These are phyloP conservation scores for Montipora foliosa DNA, from an alignment of 64 coral and sea anemone genomes.

Conservation along the genomic window DNA sequence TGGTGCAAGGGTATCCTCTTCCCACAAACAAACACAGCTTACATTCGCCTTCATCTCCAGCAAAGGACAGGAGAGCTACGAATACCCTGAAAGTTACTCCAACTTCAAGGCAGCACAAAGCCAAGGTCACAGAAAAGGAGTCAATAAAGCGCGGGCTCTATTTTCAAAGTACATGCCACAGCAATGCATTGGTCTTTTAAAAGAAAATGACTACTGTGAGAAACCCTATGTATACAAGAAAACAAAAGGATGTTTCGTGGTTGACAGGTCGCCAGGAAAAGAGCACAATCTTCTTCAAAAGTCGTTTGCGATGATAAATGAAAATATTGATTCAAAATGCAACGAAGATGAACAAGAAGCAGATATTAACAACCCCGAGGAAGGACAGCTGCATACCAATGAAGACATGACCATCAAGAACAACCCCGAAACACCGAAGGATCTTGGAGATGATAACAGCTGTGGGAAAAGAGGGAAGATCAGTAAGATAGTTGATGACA, in stretches of 20 bases:
- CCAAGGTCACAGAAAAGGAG: slow-evolving; percentile 5
- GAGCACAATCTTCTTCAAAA: not conserved
- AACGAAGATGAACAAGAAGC: too few relatives aligned
- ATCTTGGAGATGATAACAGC: not conserved
- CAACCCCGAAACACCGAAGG: not conserved
- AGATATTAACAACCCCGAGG: too few relatives aligned
- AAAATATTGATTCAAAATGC: too few relatives aligned
- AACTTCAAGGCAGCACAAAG: slow-evolving; percentile 45
- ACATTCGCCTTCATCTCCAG: not conserved
- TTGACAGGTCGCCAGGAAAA: not conserved
- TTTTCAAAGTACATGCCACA: slow-evolving; percentile 38
- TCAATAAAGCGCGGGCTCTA: slow-evolving; percentile 21
- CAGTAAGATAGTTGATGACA: slow-evolving; percentile 7
- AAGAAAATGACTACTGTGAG: slow-evolving; percentile 15
- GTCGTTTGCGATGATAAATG: not conserved
- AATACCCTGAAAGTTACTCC: slow-evolving; percentile 25
- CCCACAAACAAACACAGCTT: not conserved
- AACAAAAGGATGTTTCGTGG: not conserved
- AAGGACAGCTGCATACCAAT: not conserved
- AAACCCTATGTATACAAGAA: slow-evolving; percentile 10
- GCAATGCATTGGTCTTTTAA: slow-evolving; percentile 11
- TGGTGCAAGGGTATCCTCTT: slow-evolving; percentile 4
- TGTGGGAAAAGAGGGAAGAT: slow-evolving; percentile 36
- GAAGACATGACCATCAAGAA: not conserved
- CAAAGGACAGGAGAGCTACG: not conserved